A percentile compares a stretch with the other conserved stretches of the same genome.
Conservation (phyloP, 64 coral and sea anemone genomes). For the Acropora yongei region DNA sequence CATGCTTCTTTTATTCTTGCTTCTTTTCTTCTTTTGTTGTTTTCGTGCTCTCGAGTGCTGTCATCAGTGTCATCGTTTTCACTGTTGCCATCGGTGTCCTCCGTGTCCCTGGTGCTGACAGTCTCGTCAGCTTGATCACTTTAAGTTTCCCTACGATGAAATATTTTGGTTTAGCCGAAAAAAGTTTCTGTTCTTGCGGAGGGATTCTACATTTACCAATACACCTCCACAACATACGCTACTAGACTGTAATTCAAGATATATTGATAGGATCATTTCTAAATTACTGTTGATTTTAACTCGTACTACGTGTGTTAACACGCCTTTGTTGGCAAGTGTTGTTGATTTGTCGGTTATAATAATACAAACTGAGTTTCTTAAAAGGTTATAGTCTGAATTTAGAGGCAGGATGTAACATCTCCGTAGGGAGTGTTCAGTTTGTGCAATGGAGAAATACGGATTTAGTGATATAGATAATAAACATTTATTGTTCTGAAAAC, state of each 20-base stretch:
- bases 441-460: neutral
- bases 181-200: slow-evolving; percentile 18
- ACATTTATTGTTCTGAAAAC: slow-evolving; percentile 5
- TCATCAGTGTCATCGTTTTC: neutral
- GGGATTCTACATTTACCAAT: neutral
- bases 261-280: neutral
- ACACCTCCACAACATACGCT: neutral
- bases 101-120: slow-evolving; percentile 1
- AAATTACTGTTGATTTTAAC: slow-evolving; percentile 1
- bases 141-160: slow-evolving; percentile 13
- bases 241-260: neutral
- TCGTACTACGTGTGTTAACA: neutral
- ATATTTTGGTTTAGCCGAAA: slow-evolving; percentile 22
- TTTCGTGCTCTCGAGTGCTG: neutral
- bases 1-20: neutral
- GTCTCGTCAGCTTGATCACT: neutral
- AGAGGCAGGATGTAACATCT: neutral
- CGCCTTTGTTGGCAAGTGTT: neutral
- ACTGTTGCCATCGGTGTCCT: neutral
- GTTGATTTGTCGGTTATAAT: neutral
- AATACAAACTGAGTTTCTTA: slow-evolving; percentile 1
- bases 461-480: neutral
- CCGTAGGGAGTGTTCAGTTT: neutral
- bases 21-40: neutral
- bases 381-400: neutral